phyloP scores from a whole-genome alignment of 2,888 invertebrate genomes.

The Vandiemenella viatica region DNA sequence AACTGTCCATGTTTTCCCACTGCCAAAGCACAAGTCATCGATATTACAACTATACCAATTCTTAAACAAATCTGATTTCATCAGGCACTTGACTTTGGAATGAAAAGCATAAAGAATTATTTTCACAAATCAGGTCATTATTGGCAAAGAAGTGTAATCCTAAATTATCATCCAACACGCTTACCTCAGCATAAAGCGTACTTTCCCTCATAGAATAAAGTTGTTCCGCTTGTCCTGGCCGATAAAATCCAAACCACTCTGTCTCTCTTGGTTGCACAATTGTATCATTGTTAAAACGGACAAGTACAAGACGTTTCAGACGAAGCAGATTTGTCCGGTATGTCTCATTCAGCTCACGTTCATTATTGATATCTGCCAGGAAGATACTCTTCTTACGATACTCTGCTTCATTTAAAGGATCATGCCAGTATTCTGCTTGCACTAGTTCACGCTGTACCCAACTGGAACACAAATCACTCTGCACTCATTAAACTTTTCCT shows the following conservation, averaged over 20 bases:
- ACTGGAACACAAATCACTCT: conserved; percentile 33
- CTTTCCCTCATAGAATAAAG: conserved; percentile 57
- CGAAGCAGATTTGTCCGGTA: conserved; percentile 65
- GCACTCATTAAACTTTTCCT: too few relatives aligned
- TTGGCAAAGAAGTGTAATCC: too few relatives aligned
- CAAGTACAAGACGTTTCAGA: conserved; percentile 72
- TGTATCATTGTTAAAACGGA: conserved; percentile 77
- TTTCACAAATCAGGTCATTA: too few relatives aligned
- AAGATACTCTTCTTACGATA: conserved; percentile 71
- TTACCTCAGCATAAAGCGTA: conserved; percentile 58
- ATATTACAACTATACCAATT: too few relatives aligned
- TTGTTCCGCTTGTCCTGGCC: conserved; percentile 60
- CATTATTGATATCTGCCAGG: conserved; percentile 92
- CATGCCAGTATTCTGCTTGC: conserved; percentile 98
- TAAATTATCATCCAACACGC: too few relatives aligned
- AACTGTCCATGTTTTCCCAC: too few relatives aligned
- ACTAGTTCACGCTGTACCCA: conserved; percentile 61
- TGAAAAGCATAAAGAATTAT: too few relatives aligned
- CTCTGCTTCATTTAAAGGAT: conserved; percentile 66
- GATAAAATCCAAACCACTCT: conserved; percentile 94
- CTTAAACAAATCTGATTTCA: too few relatives aligned
- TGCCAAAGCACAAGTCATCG: too few relatives aligned
- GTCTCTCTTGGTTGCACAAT: conserved; percentile 84
- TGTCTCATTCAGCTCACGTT: conserved; percentile 44
- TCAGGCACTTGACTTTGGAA: too few relatives aligned